These are phyloP conservation scores for Catharus fuscescens DNA, from an alignment of 2,113 vertebrate genomes.

Conservation along the genomic window DNA sequence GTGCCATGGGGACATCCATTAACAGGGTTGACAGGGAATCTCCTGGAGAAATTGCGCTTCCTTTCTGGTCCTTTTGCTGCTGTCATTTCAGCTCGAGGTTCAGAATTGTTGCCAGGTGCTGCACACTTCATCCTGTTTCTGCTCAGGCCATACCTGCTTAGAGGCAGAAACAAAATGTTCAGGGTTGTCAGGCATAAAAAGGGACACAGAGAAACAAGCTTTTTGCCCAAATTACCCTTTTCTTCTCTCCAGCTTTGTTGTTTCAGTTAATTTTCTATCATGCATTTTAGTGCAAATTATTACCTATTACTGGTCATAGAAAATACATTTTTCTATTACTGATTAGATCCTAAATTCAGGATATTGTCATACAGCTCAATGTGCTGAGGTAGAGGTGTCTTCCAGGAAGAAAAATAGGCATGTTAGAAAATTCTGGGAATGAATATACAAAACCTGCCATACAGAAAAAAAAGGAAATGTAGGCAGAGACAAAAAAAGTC, in stretches of 20 bases:
- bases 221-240: not conserved
- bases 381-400: not conserved
- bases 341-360: not conserved
- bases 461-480: not conserved
- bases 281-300: not conserved
- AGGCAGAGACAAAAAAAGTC: not conserved
- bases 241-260: not conserved
- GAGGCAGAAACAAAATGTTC: not conserved
- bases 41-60: not conserved
- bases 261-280: not conserved
- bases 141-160: not conserved
- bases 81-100: not conserved
- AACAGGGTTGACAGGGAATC: not conserved
- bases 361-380: not conserved
- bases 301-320: not conserved
- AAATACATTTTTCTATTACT: not conserved
- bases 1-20: not conserved
- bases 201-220: fast-evolving
- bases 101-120: not conserved
- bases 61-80: not conserved
- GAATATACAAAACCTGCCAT: not conserved
- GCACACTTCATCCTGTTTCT: not conserved
- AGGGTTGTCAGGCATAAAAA: not conserved
- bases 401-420: not conserved
- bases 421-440: not conserved